Base-by-base conservation (phyloP, 30 jellyfish, hydroid and myxozoan genomes). In the Turritopsis dohrnii region DNA sequence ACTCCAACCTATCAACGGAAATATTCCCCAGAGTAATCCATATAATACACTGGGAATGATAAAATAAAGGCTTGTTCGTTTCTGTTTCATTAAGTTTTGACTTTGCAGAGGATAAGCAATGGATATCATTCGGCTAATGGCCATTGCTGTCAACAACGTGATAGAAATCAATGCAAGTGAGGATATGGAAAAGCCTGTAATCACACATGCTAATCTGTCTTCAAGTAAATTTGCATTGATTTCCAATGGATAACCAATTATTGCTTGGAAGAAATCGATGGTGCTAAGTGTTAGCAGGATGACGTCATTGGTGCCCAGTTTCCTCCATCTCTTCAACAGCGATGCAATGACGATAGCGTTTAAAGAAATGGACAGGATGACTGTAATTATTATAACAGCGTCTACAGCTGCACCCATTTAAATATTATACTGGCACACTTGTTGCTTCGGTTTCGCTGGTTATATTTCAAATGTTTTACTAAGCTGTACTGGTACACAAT, bases 1-100 rank as follows among this genome's bases (percentile, higher is more conserved):
- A 69, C 77, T 69, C 77, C 77, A 69, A 1, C 77, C 77, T 9
- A 69, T 17, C 28, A 69, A 27, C 31, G 77, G 77, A 69, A 69
- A 69, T 23, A 27, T 69, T 1, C 77, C 77, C 77, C 77, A 69
- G 28, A 27, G 31, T 9, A 69, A 69, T 69, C 77, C 77, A 27
- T 69, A 69, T 69, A 69, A 69, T 0, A 27, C 30, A 9, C 31
- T n/a, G 9, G 77, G 77, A 9, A 69, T 27, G 8, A 19, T 69
- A 0, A 69, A 69, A 1, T 69, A 69, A 8, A 69, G 77, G 77
- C 77, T 69, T 23, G 31, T 69, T 1, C 30, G 9, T 27, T 69
- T 69, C 28, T 23, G 30, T 1, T 69, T 69, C 30, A 69, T n/a
- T 16, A 19, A 9, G 31, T 9, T 1, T 23, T 27, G 77, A 9